phyloP scores from a whole-genome alignment of 1,140 invertebrate species.

The Psix sp. region DNA sequence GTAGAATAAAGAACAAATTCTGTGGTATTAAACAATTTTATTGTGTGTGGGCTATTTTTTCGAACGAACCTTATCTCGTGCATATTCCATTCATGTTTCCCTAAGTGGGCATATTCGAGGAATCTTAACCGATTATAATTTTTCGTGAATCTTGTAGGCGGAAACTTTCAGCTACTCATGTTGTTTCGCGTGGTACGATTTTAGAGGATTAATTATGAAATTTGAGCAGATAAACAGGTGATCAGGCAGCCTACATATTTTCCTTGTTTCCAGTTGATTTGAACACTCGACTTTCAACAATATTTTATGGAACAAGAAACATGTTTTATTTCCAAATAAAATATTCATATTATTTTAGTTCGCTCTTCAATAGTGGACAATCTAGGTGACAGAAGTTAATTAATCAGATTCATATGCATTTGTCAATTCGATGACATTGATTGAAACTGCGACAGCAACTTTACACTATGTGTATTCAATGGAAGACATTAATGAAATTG shows the following conservation, averaged over 20 bases:
- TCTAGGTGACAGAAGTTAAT: no score
- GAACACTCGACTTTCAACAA: no score
- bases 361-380: no score
- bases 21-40: no score
- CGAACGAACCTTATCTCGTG: slow-evolving; percentile 20
- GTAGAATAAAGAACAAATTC: no score
- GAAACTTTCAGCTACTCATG: neutral
- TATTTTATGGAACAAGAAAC: no score
- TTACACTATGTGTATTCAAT: neutral
- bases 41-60: no score
- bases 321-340: no score
- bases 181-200: slow-evolving; percentile 22
- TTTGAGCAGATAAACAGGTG: slow-evolving; percentile 1
- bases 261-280: no score
- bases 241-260: neutral
- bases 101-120: slow-evolving; percentile 25
- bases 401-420: slow-evolving; percentile 8
- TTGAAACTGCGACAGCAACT: neutral
- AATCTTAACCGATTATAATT: slow-evolving; percentile 35
- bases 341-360: no score
- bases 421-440: slow-evolving; percentile 21
- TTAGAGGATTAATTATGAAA: slow-evolving; percentile 23
- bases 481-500: slow-evolving; percentile 4
- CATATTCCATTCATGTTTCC: slow-evolving; percentile 31
- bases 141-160: slow-evolving; percentile 20